Evolutionary conservation across 2,797 vertebrate genomes (phyloP).

Genomic region (Picus viridis): DNA sequence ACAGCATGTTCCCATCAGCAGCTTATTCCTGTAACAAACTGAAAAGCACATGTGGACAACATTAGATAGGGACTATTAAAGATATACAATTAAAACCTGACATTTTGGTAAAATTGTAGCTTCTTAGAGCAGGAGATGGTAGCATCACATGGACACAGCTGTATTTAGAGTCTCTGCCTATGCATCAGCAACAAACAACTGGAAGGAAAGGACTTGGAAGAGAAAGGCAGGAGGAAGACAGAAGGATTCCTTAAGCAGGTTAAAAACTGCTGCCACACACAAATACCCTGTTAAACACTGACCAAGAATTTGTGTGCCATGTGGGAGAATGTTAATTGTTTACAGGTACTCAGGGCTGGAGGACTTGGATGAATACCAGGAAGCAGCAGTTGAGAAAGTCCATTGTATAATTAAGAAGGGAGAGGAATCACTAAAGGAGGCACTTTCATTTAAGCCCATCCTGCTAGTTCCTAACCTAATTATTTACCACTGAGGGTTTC

Average conservation of each 20-base stretch:
- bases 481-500: slow-evolving; percentile 34
- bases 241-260: background rate
- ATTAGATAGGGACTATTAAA: background rate
- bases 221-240: background rate
- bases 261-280: slow-evolving; percentile 3
- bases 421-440: background rate
- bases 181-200: background rate
- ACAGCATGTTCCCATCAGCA: background rate
- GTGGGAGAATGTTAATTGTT: slow-evolving; percentile 55
- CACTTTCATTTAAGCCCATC: slow-evolving; percentile 23
- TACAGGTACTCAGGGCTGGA: slow-evolving; percentile 42
- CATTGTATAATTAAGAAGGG: slow-evolving; percentile 32
- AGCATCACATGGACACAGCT: background rate
- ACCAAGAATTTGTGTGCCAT: background rate
- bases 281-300: slow-evolving; percentile 32
- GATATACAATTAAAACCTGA: background rate
- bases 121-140: background rate
- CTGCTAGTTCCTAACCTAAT: slow-evolving; percentile 19
- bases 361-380: slow-evolving; percentile 57
- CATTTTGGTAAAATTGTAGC: background rate
- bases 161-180: background rate
- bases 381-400: slow-evolving; percentile 22
- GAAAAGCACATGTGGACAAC: background rate
- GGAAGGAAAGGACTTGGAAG: background rate
- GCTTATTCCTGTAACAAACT: background rate